These are phyloP conservation scores for Camponotus fellah DNA, from an alignment of 2,888 invertebrate genomes.

Conservation along the genomic window DNA sequence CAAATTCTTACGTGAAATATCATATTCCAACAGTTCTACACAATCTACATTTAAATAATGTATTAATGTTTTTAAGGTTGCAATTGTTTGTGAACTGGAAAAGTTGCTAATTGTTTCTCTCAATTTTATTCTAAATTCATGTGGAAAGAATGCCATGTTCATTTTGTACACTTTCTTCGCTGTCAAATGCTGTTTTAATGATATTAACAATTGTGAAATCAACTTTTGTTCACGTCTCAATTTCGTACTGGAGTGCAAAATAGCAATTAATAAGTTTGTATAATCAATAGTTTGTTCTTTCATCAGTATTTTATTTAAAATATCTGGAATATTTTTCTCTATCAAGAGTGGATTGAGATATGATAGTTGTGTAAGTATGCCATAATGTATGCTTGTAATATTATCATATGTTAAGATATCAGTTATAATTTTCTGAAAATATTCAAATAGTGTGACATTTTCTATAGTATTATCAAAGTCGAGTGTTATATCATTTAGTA, in stretches of 20 bases:
- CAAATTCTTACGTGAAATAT: constrained; percentile 57
- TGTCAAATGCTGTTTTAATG: constrained; percentile 66
- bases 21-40: constrained; percentile 59
- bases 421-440: constrained; percentile 74
- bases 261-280: constrained; percentile 72
- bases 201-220: constrained; percentile 77
- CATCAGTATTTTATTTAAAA: constrained; percentile 76
- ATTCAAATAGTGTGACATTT: constrained; percentile 72
- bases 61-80: constrained; percentile 77
- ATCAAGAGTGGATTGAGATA: constrained; percentile 80
- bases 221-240: constrained; percentile 81
- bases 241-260: constrained; percentile 77
- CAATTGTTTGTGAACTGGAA: constrained; percentile 74
- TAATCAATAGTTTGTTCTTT: constrained; percentile 58
- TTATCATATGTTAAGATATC: constrained; percentile 68
- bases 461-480: constrained; percentile 79
- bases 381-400: constrained; percentile 70
- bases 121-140: constrained; percentile 73
- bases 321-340: constrained; percentile 75
- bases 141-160: constrained; percentile 66
- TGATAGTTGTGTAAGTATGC: constrained; percentile 74
- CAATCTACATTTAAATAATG: constrained; percentile 78
- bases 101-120: constrained; percentile 68
- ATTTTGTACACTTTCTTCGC: not conserved
- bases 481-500: constrained; percentile 73